Evolutionary conservation across 2,113 vertebrate genomes (phyloP).

Genomic region (Phyllostomus hastatus): DNA sequence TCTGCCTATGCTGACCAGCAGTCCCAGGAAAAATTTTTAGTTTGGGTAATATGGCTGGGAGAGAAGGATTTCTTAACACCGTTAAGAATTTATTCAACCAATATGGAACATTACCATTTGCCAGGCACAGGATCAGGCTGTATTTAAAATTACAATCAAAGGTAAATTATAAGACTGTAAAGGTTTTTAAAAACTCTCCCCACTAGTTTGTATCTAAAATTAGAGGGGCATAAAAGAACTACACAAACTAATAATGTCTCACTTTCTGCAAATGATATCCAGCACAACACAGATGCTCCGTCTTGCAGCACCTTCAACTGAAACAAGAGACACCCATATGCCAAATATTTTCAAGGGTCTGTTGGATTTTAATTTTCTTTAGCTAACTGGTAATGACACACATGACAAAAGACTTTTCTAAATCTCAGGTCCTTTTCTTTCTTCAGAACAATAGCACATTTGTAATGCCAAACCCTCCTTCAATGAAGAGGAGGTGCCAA

Average conservation of each 20-base stretch:
- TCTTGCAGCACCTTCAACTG: neutral
- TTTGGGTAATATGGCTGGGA: neutral
- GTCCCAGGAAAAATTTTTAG: neutral
- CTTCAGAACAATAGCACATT: neutral
- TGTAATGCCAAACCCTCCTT: neutral
- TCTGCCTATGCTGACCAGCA: no score
- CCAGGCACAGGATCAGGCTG: neutral
- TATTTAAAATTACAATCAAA: neutral
- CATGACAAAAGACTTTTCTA: neutral
- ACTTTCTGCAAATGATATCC: neutral
- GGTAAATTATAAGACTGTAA: neutral
- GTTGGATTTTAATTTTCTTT: neutral
- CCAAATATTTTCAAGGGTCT: neutral
- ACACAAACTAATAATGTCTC: neutral
- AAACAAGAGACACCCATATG: neutral
- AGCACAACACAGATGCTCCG: neutral
- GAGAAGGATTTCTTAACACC: neutral
- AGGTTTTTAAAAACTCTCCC: neutral
- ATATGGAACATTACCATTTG: neutral
- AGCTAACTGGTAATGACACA: neutral
- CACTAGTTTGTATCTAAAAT: neutral
- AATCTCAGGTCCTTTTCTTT: constrained; percentile 19
- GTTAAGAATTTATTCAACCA: neutral
- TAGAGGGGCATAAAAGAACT: neutral
- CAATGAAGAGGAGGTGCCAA: neutral